These are phyloP conservation scores for Oreochromis spilurus DNA, from an alignment of 2,113 vertebrate genomes.

Conservation along the genomic window DNA sequence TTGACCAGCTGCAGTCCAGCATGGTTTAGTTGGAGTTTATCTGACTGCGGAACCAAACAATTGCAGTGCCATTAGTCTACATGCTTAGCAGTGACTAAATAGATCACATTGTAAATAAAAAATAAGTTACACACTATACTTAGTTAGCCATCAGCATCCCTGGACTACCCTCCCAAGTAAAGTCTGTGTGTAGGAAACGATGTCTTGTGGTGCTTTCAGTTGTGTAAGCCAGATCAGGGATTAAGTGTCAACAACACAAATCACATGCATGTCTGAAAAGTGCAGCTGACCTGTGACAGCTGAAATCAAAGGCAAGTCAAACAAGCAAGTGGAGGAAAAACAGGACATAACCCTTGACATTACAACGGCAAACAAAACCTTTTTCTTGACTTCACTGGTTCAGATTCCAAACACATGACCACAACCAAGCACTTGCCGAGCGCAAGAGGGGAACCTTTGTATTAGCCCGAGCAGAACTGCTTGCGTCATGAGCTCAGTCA, in stretches of 20 bases:
- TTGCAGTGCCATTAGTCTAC: background rate
- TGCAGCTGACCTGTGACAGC: background rate
- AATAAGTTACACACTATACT: background rate
- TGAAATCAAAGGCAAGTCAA: conserved; percentile 33
- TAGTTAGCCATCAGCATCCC: background rate
- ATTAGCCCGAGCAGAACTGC: background rate
- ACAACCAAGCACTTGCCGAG: background rate
- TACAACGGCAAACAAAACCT: background rate
- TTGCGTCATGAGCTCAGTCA: conserved; percentile 28
- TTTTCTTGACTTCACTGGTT: background rate
- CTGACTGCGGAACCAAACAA: fast-evolving
- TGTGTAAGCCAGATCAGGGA: background rate
- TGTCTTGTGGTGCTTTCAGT: background rate
- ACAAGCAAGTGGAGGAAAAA: conserved; percentile 60
- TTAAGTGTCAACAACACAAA: background rate
- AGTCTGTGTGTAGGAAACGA: background rate
- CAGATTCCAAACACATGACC: background rate
- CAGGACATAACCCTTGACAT: conserved; percentile 6
- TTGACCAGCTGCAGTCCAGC: background rate
- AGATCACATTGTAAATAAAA: background rate
- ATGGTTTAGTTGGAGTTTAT: background rate
- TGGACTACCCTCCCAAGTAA: background rate
- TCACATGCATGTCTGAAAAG: background rate
- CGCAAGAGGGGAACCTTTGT: background rate
- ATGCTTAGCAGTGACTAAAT: background rate